These are phyloP conservation scores for Melinaea menophilus DNA, from an alignment of 2,888 invertebrate genomes.

Conservation along the genomic window DNA sequence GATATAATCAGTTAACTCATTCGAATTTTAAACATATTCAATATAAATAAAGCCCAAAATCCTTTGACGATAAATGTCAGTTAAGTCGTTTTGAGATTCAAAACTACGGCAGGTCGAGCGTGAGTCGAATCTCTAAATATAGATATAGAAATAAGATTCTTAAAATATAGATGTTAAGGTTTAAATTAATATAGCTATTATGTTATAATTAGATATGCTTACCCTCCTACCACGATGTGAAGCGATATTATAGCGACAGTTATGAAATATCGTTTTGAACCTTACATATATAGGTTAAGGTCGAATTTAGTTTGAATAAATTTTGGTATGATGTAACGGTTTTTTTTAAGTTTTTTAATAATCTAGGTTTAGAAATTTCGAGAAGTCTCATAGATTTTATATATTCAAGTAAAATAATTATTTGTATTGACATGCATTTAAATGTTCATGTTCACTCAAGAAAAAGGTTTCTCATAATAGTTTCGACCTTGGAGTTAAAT, in stretches of 20 bases:
- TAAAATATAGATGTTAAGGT: slow-evolving; percentile 24
- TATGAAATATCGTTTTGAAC: slow-evolving; percentile 4
- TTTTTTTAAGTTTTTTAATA: slow-evolving; percentile 4
- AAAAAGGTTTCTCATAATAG: too few relatives aligned
- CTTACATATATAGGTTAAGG: background rate
- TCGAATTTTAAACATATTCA: slow-evolving; percentile 28
- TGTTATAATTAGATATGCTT: slow-evolving; percentile 7
- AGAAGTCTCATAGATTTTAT: slow-evolving; percentile 1
- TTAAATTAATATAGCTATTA: slow-evolving; percentile 22
- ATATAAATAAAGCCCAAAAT: slow-evolving; percentile 30
- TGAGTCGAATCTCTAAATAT: slow-evolving; percentile 36
- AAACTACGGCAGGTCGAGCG: slow-evolving; percentile 32
- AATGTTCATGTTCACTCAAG: too few relatives aligned
- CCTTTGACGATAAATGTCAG: slow-evolving; percentile 6
- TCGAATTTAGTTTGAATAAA: background rate
- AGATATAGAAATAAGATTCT: slow-evolving; percentile 31
- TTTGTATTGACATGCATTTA: background rate
- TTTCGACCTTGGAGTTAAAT: too few relatives aligned
- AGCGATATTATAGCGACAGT: slow-evolving; percentile 1
- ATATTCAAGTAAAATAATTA: background rate
- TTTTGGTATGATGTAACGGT: slow-evolving; percentile 3
- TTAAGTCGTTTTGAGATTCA: slow-evolving; percentile 34
- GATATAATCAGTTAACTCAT: slow-evolving; percentile 10
- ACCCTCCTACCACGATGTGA: slow-evolving; percentile 2
- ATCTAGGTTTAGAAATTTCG: slow-evolving; percentile 8